Evolutionary conservation across 2,888 invertebrate genomes (phyloP), one percentile per base, ranked within the genome.

Genomic region (Eristalis arbustorum): DNA sequence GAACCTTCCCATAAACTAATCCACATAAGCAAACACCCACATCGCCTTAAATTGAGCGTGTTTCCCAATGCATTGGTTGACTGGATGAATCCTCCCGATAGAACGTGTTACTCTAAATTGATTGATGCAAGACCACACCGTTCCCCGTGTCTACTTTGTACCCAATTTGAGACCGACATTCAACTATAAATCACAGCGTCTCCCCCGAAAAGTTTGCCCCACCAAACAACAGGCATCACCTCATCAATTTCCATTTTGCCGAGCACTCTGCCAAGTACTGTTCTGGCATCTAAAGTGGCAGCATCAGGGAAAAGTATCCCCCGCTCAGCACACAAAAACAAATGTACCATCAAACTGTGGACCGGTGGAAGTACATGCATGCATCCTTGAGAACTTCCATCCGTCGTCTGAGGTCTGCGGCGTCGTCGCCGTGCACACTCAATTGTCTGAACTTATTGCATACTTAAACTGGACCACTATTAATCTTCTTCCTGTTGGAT

Each of bases 381-480:
- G 49, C 18, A 49, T 49, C 49, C 18, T 8, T 49, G 18, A 49
- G 25, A 25, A 42, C 34, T 40, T 56, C 28, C 69, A 84, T 84
- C 66, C 71, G 71, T 80, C 79, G 79, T 80, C 62, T 74, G 71
- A 84, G 71, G 34, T 68, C 66, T 56, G 67, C 72, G 59, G 13
- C 68, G 69, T 67, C 49, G 37, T 28, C 73, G 63, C 42, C 56
- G 25, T 68, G 74, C 68, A 76, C 68, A 69, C 76, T 85, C 84
- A 85, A 73, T 81, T 85, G 81, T 85, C 81, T 85, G 81, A 85
- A 81, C 81, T 81, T 85, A 81, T 81, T 81, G 84, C 81, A 85
- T 85, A 81, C 84, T 81, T 77, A 81, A 79, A 76, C 84, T 59
- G 73, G 80, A 59, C 72, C 59, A 77, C 84, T 81, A 85, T 85